Evolutionary conservation across 2,113 vertebrate genomes (phyloP).

Genomic region (Ascaphus truei): DNA sequence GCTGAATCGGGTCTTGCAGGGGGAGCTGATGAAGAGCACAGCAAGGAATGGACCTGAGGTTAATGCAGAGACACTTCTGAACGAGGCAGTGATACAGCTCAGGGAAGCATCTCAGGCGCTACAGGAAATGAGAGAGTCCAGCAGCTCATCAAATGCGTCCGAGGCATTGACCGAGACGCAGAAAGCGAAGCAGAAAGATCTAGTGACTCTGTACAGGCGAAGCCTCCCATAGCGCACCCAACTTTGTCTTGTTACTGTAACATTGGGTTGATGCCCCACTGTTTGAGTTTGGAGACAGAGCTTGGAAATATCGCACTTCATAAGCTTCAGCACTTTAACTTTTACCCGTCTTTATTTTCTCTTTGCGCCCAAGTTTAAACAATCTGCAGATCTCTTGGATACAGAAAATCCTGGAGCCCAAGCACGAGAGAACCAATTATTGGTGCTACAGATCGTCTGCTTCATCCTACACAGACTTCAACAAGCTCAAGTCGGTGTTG

Average conservation of each 20-base stretch:
- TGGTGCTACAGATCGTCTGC: no score
- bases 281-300: background rate
- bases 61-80: conserved; percentile 67
- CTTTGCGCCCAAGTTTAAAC: no score
- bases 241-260: background rate
- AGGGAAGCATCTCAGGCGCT: conserved; percentile 80
- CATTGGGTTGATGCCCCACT: background rate
- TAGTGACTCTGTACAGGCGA: conserved; percentile 74
- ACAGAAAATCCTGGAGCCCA: no score
- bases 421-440: no score
- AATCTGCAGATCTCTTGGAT: no score
- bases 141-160: conserved; percentile 55
- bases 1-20: conserved; percentile 58
- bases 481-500: no score
- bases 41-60: conserved; percentile 42
- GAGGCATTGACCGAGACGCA: conserved; percentile 45
- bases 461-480: no score
- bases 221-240: conserved; percentile 58
- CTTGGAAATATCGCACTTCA: background rate
- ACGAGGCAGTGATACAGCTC: conserved; percentile 81
- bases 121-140: conserved; percentile 74
- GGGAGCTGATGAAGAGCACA: conserved; percentile 41
- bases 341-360: background rate
- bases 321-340: conserved; percentile 15
- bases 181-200: conserved; percentile 64